Conservation (phyloP, 2,797 vertebrate genomes). For the Thripadectes ignobilis region DNA sequence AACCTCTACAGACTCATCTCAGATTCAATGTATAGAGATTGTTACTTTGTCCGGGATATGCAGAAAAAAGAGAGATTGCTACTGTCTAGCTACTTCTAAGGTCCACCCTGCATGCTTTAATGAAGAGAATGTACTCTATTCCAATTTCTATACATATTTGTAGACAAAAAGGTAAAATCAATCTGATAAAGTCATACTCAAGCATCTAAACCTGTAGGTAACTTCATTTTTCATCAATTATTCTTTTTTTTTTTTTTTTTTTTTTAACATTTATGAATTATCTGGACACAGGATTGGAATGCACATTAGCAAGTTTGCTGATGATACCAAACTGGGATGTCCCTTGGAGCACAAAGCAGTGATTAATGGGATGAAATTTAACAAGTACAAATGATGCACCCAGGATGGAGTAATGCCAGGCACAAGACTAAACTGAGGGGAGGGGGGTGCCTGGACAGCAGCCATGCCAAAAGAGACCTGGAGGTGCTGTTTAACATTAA, state of each 20-base stretch:
- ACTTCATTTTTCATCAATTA: neutral
- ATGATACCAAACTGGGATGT: neutral
- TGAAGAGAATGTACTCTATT: neutral
- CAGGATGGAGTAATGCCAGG: fast-evolving
- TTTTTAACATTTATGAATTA: neutral
- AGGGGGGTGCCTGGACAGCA: neutral
- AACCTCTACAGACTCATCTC: neutral
- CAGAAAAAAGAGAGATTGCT: neutral
- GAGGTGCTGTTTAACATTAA: fast-evolving
- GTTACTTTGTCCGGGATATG: neutral
- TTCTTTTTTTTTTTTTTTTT: neutral
- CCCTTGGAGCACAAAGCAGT: neutral
- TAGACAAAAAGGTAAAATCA: neutral
- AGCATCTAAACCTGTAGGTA: neutral
- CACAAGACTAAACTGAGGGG: neutral
- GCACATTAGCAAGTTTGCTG: neutral
- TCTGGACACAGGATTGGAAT: neutral
- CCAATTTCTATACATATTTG: neutral
- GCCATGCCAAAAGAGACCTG: neutral
- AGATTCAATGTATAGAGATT: neutral
- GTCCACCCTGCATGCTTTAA: neutral
- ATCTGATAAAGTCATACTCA: neutral
- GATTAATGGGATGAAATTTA: neutral
- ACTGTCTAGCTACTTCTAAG: neutral
- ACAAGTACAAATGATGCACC: neutral